A percentile compares a stretch with the other conserved stretches of the same genome.
phyloP scores from a whole-genome alignment of 1,140 invertebrate genomes.

The Harpegnathos saltator region DNA sequence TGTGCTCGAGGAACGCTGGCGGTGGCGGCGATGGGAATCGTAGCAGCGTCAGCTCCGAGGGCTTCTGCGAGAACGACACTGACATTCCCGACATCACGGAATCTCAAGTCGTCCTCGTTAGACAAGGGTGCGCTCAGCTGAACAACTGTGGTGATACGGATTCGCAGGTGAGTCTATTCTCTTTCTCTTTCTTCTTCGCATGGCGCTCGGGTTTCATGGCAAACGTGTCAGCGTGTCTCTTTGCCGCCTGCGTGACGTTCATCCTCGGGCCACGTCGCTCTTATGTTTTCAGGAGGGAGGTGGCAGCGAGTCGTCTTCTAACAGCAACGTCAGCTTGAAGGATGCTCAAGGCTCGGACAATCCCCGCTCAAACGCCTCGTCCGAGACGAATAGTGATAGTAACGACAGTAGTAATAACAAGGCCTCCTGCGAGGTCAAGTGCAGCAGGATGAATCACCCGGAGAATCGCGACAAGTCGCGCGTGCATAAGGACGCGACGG shows the following conservation, averaged over 20 bases:
- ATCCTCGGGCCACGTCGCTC: neutral
- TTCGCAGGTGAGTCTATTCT: slow-evolving; percentile 88
- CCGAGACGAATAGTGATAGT: slow-evolving; percentile 85
- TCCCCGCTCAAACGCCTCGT: slow-evolving; percentile 83
- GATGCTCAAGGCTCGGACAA: slow-evolving; percentile 83
- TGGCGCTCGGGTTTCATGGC: neutral
- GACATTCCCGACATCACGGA: slow-evolving; percentile 86
- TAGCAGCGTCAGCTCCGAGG: slow-evolving; percentile 97
- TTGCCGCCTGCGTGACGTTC: neutral
- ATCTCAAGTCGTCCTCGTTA: slow-evolving; percentile 79
- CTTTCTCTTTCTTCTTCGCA: neutral
- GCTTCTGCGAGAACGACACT: slow-evolving; percentile 97
- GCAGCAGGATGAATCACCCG: slow-evolving; percentile 66
- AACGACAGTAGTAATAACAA: slow-evolving; percentile 85
- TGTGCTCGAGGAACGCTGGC: slow-evolving; percentile 77
- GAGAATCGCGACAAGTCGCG: slow-evolving; percentile 73
- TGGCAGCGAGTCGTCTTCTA: slow-evolving; percentile 85
- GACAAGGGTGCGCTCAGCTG: slow-evolving; percentile 77
- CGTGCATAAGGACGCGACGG: slow-evolving; percentile 42
- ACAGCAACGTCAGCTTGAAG: slow-evolving; percentile 84
- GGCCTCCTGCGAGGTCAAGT: slow-evolving; percentile 76
- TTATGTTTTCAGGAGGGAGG: slow-evolving; percentile 82
- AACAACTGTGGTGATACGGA: slow-evolving; percentile 87
- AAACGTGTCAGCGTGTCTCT: neutral
- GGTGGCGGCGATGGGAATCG: slow-evolving; percentile 91